Percentiles rank a stretch among this genome's conserved stretches.
Evolutionary conservation across 2,888 invertebrate species (phyloP).

Genomic region (Scaptodrosophila latifasciaeformis): DNA sequence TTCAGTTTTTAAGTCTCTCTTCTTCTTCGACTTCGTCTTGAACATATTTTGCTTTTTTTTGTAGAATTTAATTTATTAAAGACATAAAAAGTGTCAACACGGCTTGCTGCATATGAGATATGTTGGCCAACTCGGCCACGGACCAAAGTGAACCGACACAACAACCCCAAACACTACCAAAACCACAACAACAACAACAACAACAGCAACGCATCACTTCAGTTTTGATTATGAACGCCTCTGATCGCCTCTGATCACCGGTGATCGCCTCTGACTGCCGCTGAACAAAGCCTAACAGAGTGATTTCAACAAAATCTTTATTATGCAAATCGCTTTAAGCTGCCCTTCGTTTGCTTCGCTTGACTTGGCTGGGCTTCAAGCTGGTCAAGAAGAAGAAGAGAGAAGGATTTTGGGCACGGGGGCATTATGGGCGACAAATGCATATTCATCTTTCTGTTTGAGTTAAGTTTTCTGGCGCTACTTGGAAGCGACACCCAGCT

Average conservation of each 20-base stretch:
- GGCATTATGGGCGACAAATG: slow-evolving; percentile 44
- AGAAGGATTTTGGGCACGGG: slow-evolving; percentile 12
- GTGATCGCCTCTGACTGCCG: slow-evolving; percentile 54
- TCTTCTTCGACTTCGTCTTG: background rate
- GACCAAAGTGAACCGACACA: background rate
- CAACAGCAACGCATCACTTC: slow-evolving; percentile 42
- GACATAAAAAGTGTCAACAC: slow-evolving; percentile 70
- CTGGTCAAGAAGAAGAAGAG: slow-evolving; percentile 21
- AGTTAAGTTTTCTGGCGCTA: slow-evolving; percentile 45
- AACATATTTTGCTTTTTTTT: slow-evolving; percentile 43
- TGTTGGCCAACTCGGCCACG: slow-evolving; percentile 31
- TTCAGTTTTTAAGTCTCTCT: too few relatives aligned
- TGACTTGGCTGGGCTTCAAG: slow-evolving; percentile 5
- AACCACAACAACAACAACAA: background rate
- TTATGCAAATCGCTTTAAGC: slow-evolving; percentile 64
- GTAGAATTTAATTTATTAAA: slow-evolving; percentile 65
- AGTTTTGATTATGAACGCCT: slow-evolving; percentile 66
- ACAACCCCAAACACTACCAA: too few relatives aligned
- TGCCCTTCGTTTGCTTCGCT: too few relatives aligned
- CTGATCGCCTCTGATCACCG: slow-evolving; percentile 26
- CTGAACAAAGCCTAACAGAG: slow-evolving; percentile 61
- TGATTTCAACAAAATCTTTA: slow-evolving; percentile 51
- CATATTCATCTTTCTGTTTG: slow-evolving; percentile 33
- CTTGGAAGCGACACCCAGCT: slow-evolving; percentile 16
- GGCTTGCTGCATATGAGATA: slow-evolving; percentile 63